These are phyloP conservation scores for Nemopilema nomurai DNA, from an alignment of 30 jellyfish, hydroid and myxozoan genomes.

Conservation along the genomic window DNA sequence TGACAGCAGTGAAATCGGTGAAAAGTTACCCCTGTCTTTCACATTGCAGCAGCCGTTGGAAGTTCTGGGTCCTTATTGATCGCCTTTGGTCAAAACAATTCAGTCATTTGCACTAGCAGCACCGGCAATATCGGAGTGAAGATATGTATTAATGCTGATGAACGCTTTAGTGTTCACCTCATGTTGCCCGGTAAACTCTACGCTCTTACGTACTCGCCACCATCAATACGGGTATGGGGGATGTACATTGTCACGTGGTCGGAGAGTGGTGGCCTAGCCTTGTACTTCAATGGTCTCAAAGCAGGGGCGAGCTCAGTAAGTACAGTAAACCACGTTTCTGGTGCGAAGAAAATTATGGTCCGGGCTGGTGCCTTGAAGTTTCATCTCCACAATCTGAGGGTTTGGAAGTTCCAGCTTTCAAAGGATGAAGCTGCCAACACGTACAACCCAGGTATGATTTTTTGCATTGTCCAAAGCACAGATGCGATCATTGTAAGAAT, in stretches of 20 bases:
- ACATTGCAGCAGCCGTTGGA: neutral
- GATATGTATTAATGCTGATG: neutral
- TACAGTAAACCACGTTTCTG: neutral
- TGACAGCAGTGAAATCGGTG: neutral
- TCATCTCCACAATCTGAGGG: constrained; percentile 7
- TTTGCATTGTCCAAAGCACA: neutral
- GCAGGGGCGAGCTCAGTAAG: neutral
- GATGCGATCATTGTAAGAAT: neutral
- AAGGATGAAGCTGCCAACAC: constrained; percentile 10
- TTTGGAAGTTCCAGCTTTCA: constrained; percentile 30
- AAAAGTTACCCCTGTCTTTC: neutral
- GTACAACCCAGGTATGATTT: constrained; percentile 30
- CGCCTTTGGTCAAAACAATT: neutral
- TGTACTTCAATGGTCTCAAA: neutral
- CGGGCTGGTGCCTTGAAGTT: neutral
- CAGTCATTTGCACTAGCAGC: neutral
- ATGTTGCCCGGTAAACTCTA: neutral
- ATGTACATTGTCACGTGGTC: constrained; percentile 16
- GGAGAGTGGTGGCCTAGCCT: neutral
- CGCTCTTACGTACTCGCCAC: neutral
- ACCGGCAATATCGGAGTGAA: neutral
- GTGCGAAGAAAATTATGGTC: neutral
- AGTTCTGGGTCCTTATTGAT: neutral
- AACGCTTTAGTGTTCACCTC: neutral
- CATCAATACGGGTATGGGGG: neutral